Evolutionary conservation across 1,140 invertebrate genomes (phyloP).

Genomic region (Megalonaias nervosa): DNA sequence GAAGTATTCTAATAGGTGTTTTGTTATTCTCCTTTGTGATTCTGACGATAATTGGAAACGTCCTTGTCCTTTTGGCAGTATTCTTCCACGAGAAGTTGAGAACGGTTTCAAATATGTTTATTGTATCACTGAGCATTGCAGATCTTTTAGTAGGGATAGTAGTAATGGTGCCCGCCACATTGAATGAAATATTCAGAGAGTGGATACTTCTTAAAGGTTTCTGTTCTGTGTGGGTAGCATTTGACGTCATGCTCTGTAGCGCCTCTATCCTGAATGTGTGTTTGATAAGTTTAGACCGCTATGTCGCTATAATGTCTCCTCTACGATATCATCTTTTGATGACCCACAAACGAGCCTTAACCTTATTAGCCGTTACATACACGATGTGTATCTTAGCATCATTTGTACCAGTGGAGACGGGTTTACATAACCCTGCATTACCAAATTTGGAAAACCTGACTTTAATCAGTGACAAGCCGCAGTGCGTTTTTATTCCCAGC

Average conservation of each 20-base stretch:
- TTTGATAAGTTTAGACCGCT: constrained; percentile 97
- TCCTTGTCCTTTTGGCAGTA: constrained; percentile 88
- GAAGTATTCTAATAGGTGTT: constrained; percentile 33
- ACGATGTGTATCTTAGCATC: constrained; percentile 93
- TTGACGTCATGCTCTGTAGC: constrained; percentile 99
- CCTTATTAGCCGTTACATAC: constrained; percentile 97
- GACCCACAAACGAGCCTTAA: constrained; percentile 81
- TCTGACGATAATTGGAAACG: constrained; percentile 78
- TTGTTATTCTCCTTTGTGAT: constrained; percentile 45
- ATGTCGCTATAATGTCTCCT: constrained; percentile 98
- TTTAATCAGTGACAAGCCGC: constrained; percentile 40
- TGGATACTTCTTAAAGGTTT: constrained; percentile 97
- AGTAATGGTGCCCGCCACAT: constrained; percentile 80
- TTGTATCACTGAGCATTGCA: constrained; percentile 93
- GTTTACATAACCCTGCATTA: constrained; percentile 79
- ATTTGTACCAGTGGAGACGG: constrained; percentile 95
- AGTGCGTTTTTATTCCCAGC: constrained; percentile 61
- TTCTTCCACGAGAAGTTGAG: constrained; percentile 89
- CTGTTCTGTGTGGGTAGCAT: constrained; percentile 98
- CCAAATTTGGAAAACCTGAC: constrained; percentile 58
- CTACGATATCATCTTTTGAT: constrained; percentile 97
- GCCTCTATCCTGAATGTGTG: constrained; percentile 98
- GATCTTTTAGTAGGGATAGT: constrained; percentile 89
- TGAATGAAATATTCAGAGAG: constrained; percentile 76
- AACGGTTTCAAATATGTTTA: constrained; percentile 96